Evolutionary conservation across 1,140 invertebrate species (phyloP), one percentile per base, ranked within the genome.

Genomic region (Marisa cornuarietis): DNA sequence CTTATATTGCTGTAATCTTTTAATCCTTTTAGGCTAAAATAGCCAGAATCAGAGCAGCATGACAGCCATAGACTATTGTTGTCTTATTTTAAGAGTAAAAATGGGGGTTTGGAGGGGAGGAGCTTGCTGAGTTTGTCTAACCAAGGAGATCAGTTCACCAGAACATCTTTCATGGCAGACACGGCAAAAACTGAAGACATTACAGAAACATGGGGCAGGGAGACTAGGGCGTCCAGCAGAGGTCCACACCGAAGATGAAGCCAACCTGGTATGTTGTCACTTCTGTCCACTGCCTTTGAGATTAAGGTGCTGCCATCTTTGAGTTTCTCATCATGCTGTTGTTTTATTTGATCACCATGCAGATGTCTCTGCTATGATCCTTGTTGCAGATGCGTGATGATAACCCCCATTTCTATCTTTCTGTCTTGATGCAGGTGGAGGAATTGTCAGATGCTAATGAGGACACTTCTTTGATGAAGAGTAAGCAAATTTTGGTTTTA

Each of bases 241-340:
- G 42, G 86, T 87, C 0, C 87, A 88, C 79, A 90, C 88, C 18
- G 87, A 89, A 75, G 88, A 87, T 74, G 88, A 88, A 81, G 82
- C 86, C 71, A 88, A 84, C 77, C 79, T 79, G 63, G 87, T 89
- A 83, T 83, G 85, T 85, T 62, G 65, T 42, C 31, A 11, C 16
- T 58, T 58, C 11, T 11, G 54, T 14, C 11, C 0, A 8, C 11
- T 58, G 11, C 11, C 54, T 58, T 58, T 58, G 11, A 58, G 11
- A 58, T 58, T 58, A 18, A 14, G 54, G 6, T 42, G 31, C 31
- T 6, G 0, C 31, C 31, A 42, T 42, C 31, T 58, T 11, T 58
- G 54, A 14, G 54, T 58, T 18, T 1, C 54, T 58, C 1, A 1
- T 18, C 54, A 18, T 58, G 54, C 54, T 58, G 54, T 58, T 58